These are phyloP conservation scores for Diachrysia chrysitis DNA, from an alignment of 2,888 invertebrate genomes.

Conservation along the genomic window DNA sequence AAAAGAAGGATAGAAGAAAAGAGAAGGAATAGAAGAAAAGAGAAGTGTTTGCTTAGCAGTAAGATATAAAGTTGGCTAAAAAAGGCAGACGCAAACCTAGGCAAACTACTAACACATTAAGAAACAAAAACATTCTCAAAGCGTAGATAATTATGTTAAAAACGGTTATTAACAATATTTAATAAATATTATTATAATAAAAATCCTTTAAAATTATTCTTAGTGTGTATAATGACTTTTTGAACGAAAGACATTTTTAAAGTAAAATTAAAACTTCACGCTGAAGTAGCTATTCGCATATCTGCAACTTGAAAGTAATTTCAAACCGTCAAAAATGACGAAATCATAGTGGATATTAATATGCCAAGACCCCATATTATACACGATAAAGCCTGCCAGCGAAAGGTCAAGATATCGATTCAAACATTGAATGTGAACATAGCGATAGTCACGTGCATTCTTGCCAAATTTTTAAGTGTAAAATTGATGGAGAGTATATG, in stretches of 20 bases:
- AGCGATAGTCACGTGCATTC: slow-evolving; percentile 20
- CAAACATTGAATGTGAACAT: slow-evolving; percentile 24
- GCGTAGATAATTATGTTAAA: too few species aligned
- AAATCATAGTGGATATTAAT: slow-evolving; percentile 64
- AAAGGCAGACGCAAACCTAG: too few species aligned
- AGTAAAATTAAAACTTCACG: too few species aligned
- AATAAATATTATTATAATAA: not conserved
- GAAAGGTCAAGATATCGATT: slow-evolving; percentile 45
- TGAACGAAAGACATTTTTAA: not conserved
- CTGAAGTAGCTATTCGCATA: slow-evolving; percentile 56
- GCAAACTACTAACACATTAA: too few species aligned
- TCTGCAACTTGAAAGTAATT: slow-evolving; percentile 61
- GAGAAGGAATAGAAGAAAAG: too few species aligned
- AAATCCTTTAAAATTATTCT: not conserved
- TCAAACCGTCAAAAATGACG: slow-evolving; percentile 47
- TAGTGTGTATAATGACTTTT: not conserved
- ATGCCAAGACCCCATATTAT: slow-evolving; percentile 19
- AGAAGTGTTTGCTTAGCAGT: too few species aligned
- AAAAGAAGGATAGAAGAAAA: too few species aligned
- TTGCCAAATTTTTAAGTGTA: slow-evolving; percentile 36
- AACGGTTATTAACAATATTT: too few species aligned
- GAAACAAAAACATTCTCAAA: too few species aligned
- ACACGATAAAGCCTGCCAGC: slow-evolving; percentile 10
- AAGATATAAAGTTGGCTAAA: too few species aligned
- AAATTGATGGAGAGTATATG: slow-evolving; percentile 41